Base-by-base conservation (phyloP, 2,113 vertebrate genomes). In the Clarias macrocephalus region DNA sequence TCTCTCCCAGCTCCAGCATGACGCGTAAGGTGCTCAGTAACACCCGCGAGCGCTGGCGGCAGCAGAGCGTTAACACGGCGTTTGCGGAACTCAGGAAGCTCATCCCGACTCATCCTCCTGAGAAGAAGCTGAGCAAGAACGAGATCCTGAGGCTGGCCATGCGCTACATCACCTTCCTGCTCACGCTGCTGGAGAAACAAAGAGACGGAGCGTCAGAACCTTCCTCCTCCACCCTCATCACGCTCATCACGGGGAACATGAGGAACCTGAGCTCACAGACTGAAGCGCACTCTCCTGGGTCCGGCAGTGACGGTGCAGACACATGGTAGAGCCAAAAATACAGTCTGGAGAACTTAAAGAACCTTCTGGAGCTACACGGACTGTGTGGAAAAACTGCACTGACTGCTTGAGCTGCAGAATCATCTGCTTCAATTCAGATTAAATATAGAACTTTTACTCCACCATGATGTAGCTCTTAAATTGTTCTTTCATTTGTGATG, bases 71-170 rank as follows among this genome's bases (percentile, higher is more conserved):
- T 85, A 99, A 99, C 95, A 97, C 95, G 0, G 98, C 98, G 88
- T 99, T 99, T 37, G 96, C 97, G 3, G 99, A 96, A 91, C 95
- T 99, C 86, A 94, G 98, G 85, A 99, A 99, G 91, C 97, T 99
- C 79, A 98, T 99, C 87, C 98, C 98, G 56, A 99, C 98, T 0
- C 98, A 99, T 80, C 98, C 98, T 0, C 98, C 98, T 0, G 98
- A 99, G 93, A 99, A 99, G 93, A 99, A 99, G 85, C 95, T 99
- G 91, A 99, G 98, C 95, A 99, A 99, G 93, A 99, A 99, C 0
- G 98, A 99, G 94, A 99, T 99, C 0, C 96, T 99, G 33, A 96
- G 98, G 2, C 91, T 99, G 92, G 98, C 98, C 84, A 99, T 99
- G 98, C 97, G 96, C 90, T 99, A 99, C 82, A 99, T 99, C 94